Evolutionary conservation across 2,113 vertebrate species (phyloP), one percentile per base, ranked within the genome.

Genomic region (Bos indicus): DNA sequence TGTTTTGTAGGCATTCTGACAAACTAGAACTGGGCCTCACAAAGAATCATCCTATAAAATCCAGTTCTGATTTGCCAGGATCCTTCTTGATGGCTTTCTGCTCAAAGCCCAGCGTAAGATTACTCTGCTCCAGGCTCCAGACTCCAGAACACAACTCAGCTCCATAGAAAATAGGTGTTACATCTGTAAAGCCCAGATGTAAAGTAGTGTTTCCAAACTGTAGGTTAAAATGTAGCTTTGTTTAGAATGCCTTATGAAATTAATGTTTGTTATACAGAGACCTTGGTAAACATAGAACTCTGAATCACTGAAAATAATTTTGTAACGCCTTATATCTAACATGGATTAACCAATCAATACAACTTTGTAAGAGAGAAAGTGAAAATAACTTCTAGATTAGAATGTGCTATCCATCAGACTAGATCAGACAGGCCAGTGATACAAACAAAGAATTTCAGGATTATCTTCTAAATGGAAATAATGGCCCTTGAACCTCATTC

Each of bases 391-490:
- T 62, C 25, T 28, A 90, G 46, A 74, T 54, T 51, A n/a, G 36
- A 46, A 36, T 16, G 48, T 33, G 25, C 36, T 8, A 40, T 33
- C 54, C 48, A 40, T 93, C 88, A 85, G 43, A 54, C 14, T 96
- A 52, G 62, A 92, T 57, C 60, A 77, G 10, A 67, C 0, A 3
- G 64, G 17, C 19, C 26, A n/a, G 43, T 28, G 40, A 90, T 64
- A 82, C 3, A 91, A 96, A 81, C 71, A 89, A 96, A 93, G n/a
- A 88, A 92, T 78, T 89, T 86, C 1, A 3, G 26, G 77, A 93
- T 96, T 89, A 88, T 54, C n/a, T 92, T 97, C 81, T 90, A 90
- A 88, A 94, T 80, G 25, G 80, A 98, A 97, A 97, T 83, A 64
- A 95, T 19, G 40, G 83, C 59, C 93, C 87, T 97, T 97, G 97